Base-by-base conservation (phyloP, 2,888 invertebrate species). In the Xestia ashworthii region DNA sequence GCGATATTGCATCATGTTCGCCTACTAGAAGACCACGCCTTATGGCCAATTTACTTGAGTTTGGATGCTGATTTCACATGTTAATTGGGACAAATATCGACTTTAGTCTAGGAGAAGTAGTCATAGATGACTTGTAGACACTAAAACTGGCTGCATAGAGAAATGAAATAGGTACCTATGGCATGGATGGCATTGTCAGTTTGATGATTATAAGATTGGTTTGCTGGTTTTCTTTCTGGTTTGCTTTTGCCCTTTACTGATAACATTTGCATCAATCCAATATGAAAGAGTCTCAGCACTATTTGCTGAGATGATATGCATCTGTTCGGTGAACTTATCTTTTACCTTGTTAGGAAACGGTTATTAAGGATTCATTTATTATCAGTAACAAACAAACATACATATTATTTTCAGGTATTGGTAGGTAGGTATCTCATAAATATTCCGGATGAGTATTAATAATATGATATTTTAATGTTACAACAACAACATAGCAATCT, bases 391-490 rank as follows among this genome's bases (percentile, higher is more conserved):
- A 78, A 38, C 58, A 60, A 41, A 22, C 44, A 66, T 32, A 22
- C 44, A 66, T 32, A 58, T 66, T 60, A 38, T 80, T 80, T 72
- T 69, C 80, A 58, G 44, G 38, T 60, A 50, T 77, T 6, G 25
- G 8, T n/a, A n/a, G n/a, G 14, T 25, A 60, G 6, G n/a, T 71
- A 44, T 14, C 32, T n/a, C n/a, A 19, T 55, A 38, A 50, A 2
- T 64, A 67, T 80, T 55, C 73, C 80, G 60, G 65, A 81, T 44
- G 66, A 78, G 48, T 48, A 25, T n/a, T 22, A 46, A 64, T 50
- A 41, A 81, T 65, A 66, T 25, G 67, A 83, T 68, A 82, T 83
- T 82, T 70, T 50, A 83, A 73, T 85, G 82, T 53, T 67, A 73
- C 72, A 76, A 82, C 70, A 83, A 85, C 82, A 83, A 70, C 44